A percentile compares a stretch with the other conserved stretches of the same genome.
These are phyloP conservation scores for Sicus ferrugineus DNA, from an alignment of 2,888 invertebrate species.

Conservation along the genomic window DNA sequence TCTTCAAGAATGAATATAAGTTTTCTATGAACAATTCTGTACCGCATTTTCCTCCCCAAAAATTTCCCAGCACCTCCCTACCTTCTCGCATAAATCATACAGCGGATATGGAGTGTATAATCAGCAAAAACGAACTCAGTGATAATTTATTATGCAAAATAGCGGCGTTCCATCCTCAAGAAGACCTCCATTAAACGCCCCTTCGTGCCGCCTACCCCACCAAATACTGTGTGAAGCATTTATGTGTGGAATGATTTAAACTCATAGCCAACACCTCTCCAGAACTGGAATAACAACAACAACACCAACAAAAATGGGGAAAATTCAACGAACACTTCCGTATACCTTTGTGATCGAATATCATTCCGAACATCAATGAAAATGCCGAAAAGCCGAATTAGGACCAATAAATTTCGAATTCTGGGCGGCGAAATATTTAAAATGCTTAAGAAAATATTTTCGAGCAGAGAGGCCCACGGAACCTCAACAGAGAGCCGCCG, in stretches of 20 bases:
- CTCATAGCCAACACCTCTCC: conserved; percentile 26
- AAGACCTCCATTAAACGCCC: conserved; percentile 14
- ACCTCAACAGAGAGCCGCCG: conserved; percentile 21
- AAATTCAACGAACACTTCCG: conserved; percentile 2
- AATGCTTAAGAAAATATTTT: conserved; percentile 39
- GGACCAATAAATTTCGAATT: conserved; percentile 32
- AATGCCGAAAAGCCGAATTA: background rate
- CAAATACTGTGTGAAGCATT: conserved; percentile 27
- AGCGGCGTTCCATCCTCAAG: background rate
- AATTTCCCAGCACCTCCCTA: no score
- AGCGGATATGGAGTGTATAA: conserved; percentile 22
- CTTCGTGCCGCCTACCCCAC: background rate
- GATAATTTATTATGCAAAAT: conserved; percentile 21
- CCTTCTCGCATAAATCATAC: background rate
- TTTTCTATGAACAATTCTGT: no score
- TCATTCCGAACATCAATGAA: conserved; percentile 3
- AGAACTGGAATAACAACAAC: background rate
- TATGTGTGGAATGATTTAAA: conserved; percentile 22
- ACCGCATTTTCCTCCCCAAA: no score
- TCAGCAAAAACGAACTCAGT: conserved; percentile 10
- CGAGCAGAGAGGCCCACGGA: background rate
- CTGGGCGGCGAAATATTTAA: conserved; percentile 38
- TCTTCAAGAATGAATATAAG: no score
- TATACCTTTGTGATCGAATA: background rate
- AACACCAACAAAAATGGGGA: background rate